Percentiles rank a stretch among this genome's conserved stretches.
Conservation (phyloP, 2,797 vertebrate species). For the Cephalopachus bancanus region DNA sequence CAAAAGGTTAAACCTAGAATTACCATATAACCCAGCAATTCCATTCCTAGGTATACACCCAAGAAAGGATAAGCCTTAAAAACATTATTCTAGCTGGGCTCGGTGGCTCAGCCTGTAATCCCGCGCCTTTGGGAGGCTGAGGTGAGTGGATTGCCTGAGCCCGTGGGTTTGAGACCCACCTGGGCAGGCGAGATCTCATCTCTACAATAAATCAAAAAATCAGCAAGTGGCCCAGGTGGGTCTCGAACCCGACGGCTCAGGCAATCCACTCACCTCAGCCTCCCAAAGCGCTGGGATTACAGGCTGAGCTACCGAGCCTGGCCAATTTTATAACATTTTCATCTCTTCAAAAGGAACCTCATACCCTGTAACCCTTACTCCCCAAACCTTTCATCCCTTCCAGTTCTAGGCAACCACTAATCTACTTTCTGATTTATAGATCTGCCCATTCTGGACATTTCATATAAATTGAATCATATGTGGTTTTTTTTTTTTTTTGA, state of each 20-base stretch:
- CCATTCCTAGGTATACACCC: no score
- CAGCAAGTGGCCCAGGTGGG: not conserved
- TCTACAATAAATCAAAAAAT: no score
- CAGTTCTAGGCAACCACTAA: not conserved
- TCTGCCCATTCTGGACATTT: not conserved
- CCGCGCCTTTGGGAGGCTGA: no score
- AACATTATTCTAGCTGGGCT: no score
- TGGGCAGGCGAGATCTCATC: no score
- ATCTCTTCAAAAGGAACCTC: not conserved
- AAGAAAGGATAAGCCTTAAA: no score
- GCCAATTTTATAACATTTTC: not conserved
- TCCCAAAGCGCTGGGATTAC: not conserved
- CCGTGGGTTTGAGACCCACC: no score
- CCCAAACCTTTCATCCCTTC: not conserved
- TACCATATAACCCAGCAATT: no score
- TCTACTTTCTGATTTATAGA: not conserved
- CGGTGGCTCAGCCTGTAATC: no score
- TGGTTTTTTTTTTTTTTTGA: no score
- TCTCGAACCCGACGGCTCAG: not conserved
- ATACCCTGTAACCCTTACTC: not conserved
- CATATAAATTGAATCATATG: not conserved
- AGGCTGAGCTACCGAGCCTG: not conserved
- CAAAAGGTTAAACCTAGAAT: no score
- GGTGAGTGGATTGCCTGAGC: no score
- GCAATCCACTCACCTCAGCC: not conserved